phyloP scores from a whole-genome alignment of 2,113 vertebrate genomes.

The Ctenodactylus gundi region DNA sequence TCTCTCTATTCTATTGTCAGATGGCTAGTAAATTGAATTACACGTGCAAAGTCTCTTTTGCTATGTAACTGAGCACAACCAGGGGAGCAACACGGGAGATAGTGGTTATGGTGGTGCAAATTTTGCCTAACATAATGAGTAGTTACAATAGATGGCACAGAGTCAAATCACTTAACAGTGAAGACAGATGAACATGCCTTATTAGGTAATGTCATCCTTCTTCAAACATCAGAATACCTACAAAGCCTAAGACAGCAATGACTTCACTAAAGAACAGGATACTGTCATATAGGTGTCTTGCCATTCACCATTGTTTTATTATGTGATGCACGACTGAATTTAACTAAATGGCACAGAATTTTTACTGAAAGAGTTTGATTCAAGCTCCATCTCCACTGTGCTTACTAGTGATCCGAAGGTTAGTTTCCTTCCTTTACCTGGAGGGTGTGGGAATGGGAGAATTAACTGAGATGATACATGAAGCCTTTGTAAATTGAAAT shows the following conservation, averaged over 20 bases:
- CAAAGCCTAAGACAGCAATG: neutral
- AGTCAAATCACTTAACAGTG: neutral
- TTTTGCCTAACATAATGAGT: neutral
- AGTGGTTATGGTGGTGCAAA: neutral
- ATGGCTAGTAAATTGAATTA: neutral
- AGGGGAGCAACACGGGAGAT: neutral
- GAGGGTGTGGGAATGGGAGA: neutral
- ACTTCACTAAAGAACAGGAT: neutral
- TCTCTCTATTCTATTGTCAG: neutral
- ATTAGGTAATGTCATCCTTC: neutral
- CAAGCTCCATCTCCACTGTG: neutral
- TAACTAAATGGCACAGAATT: neutral
- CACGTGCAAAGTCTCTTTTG: neutral
- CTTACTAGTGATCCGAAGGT: neutral
- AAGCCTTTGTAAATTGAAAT: constrained; percentile 24
- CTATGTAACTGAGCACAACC: neutral
- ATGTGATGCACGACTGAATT: neutral
- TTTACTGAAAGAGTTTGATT: neutral
- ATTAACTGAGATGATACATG: neutral
- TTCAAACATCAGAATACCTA: neutral
- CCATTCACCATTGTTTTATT: neutral
- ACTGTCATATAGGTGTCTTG: neutral
- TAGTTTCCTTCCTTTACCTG: neutral
- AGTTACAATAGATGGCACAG: neutral
- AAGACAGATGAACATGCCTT: neutral